Evolutionary conservation across 2,888 invertebrate species (phyloP).

Genomic region (Crematogaster levior): DNA sequence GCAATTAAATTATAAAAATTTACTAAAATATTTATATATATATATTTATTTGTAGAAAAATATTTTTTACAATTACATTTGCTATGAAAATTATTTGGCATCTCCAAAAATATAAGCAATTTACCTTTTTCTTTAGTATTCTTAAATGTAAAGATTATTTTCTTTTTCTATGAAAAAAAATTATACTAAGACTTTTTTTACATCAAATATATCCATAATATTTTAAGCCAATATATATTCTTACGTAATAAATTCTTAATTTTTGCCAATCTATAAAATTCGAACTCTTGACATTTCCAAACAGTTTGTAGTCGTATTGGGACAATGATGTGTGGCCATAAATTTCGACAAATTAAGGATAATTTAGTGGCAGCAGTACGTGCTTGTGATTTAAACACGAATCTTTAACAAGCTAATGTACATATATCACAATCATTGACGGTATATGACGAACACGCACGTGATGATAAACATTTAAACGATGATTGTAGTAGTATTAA

Average conservation of each 20-base stretch:
- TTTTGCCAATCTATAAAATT: neutral
- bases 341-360: constrained; percentile 50
- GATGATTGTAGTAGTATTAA: constrained; percentile 35
- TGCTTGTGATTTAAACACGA: constrained; percentile 3
- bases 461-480: constrained; percentile 33
- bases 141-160: constrained; percentile 13
- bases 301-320: neutral
- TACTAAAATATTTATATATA: neutral
- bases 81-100: neutral
- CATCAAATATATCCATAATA: neutral
- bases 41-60: neutral
- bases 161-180: constrained; percentile 1
- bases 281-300: constrained; percentile 24
- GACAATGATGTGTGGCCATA: constrained; percentile 35
- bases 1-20: neutral
- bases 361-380: constrained; percentile 35
- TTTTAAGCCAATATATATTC: no score
- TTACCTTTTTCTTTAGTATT: neutral
- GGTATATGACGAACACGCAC: neutral
- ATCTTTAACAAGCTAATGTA: constrained; percentile 37
- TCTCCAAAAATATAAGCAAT: neutral
- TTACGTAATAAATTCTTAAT: constrained; percentile 4
- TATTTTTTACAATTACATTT: neutral
- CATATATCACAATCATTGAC: constrained; percentile 39
- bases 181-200: neutral